Percentiles rank a stretch among this genome's conserved stretches.
Evolutionary conservation across 1,140 invertebrate genomes (phyloP).

Genomic region (Brachionus plicatilis): DNA sequence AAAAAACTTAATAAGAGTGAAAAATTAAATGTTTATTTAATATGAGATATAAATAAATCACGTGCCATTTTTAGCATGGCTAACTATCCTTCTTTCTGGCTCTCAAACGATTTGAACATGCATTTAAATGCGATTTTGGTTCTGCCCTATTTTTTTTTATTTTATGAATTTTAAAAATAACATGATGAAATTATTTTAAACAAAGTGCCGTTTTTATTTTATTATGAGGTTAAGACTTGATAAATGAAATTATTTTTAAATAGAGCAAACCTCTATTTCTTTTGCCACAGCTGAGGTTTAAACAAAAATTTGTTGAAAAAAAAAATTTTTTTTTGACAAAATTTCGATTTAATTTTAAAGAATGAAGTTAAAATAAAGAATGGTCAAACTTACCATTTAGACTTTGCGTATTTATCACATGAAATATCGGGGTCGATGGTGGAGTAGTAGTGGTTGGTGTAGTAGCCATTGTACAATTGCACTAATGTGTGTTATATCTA

Average conservation of each 20-base stretch:
- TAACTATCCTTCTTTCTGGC: neutral
- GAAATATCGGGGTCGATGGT: slow-evolving; percentile 27
- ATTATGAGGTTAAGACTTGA: neutral
- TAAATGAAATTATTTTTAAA: no score
- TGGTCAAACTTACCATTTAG: neutral
- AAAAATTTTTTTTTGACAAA: neutral
- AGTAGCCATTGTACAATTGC: slow-evolving; percentile 26
- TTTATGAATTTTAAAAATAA: neutral
- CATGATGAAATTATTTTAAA: neutral
- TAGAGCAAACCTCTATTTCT: no score
- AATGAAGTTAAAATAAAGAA: neutral
- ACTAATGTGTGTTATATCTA: neutral
- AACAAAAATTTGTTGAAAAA: no score
- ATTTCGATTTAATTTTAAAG: neutral
- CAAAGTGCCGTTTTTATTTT: neutral
- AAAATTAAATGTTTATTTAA: neutral
- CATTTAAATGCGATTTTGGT: neutral
- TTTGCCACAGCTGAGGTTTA: no score
- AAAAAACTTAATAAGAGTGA: neutral
- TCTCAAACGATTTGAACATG: neutral
- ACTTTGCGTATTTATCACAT: neutral
- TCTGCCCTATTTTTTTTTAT: neutral
- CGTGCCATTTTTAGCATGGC: neutral
- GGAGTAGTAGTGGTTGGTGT: slow-evolving; percentile 39
- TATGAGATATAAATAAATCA: neutral